phyloP scores from a whole-genome alignment of 2,113 vertebrate species.

The Neodontobutis hainanensis region DNA sequence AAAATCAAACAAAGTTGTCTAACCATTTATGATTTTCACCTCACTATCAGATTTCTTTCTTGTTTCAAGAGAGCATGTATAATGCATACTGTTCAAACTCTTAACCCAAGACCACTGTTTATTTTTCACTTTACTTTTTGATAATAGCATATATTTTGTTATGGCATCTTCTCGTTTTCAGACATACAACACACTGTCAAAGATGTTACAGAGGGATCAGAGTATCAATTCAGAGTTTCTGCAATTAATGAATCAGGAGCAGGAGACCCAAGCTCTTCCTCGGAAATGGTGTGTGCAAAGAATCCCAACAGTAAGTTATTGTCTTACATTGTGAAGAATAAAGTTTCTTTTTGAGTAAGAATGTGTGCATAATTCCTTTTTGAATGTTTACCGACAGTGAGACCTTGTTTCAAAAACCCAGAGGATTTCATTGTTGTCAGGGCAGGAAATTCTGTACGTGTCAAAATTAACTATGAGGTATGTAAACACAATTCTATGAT shows the following conservation, averaged over 20 bases:
- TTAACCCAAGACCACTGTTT: too few relatives aligned
- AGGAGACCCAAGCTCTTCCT: slow-evolving; percentile 83
- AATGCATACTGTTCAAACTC: background rate
- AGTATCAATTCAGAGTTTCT: slow-evolving; percentile 88
- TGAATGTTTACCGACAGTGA: slow-evolving; percentile 71
- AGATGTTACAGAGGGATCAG: slow-evolving; percentile 81
- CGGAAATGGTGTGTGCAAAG: slow-evolving; percentile 78
- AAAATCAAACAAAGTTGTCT: background rate
- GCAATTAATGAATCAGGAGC: slow-evolving; percentile 84
- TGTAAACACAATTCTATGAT: slow-evolving; percentile 9
- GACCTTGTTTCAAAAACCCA: slow-evolving; percentile 80
- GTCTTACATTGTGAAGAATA: background rate
- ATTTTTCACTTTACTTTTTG: background rate
- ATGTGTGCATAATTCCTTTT: slow-evolving; percentile 10
- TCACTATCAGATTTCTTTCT: background rate
- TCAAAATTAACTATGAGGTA: slow-evolving; percentile 86
- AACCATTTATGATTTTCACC: too few relatives aligned
- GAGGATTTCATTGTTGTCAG: slow-evolving; percentile 79
- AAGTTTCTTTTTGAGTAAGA: background rate
- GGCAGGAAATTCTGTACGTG: slow-evolving; percentile 80
- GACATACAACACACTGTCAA: slow-evolving; percentile 78
- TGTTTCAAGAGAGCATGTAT: background rate
- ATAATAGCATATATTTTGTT: background rate
- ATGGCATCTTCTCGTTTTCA: slow-evolving; percentile 51
- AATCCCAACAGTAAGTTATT: slow-evolving; percentile 85